A percentile compares a stretch with the other conserved stretches of the same genome.
These are phyloP conservation scores for Empidonax traillii DNA, from an alignment of 2,113 vertebrate species.

Conservation along the genomic window DNA sequence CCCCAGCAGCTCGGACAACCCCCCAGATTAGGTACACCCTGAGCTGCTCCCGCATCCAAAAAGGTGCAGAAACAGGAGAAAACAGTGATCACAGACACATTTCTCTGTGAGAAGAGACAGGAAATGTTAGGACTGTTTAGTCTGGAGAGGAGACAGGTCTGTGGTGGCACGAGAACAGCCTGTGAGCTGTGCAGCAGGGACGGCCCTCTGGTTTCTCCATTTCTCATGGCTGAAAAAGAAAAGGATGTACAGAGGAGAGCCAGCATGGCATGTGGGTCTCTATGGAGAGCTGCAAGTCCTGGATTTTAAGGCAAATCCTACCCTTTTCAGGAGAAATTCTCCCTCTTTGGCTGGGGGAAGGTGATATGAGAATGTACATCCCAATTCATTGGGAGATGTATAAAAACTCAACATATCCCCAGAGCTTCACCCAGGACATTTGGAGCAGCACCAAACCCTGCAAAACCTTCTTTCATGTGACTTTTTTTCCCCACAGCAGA, in stretches of 20 bases:
- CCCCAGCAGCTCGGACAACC: neutral
- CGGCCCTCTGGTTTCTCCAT: neutral
- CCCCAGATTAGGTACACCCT: neutral
- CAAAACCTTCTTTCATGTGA: neutral
- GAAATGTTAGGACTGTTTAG: conserved; percentile 48
- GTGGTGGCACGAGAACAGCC: neutral
- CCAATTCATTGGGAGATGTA: neutral
- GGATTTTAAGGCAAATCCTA: neutral
- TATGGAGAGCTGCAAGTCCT: fast-evolving
- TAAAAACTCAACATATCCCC: neutral
- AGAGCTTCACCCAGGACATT: neutral
- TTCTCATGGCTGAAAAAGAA: neutral
- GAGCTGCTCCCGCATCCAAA: neutral
- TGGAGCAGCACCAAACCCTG: neutral
- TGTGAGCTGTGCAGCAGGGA: neutral
- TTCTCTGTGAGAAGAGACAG: conserved; percentile 29
- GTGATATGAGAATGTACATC: fast-evolving
- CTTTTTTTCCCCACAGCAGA: neutral
- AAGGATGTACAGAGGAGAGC: neutral
- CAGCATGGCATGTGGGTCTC: fast-evolving
- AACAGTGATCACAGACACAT: conserved; percentile 2
- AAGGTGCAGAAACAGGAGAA: neutral
- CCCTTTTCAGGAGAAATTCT: neutral
- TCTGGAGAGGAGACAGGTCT: conserved; percentile 37
- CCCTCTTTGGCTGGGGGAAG: neutral